These are phyloP conservation scores for Elaphurus davidianus DNA, from an alignment of 2,113 vertebrate genomes.

Conservation along the genomic window DNA sequence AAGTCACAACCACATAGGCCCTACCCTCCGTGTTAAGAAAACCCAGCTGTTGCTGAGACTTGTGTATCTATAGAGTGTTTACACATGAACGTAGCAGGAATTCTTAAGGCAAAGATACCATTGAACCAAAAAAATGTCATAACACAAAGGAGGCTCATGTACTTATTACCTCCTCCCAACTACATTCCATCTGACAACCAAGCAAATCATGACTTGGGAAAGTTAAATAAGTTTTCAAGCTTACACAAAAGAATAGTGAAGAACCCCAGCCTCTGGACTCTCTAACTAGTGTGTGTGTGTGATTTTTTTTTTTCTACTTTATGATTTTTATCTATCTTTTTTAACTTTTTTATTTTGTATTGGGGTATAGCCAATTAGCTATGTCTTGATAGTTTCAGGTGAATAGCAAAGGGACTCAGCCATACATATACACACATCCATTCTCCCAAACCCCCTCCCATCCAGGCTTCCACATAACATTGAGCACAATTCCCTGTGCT, in stretches of 20 bases:
- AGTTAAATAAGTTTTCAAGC: not conserved
- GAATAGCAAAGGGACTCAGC: not conserved
- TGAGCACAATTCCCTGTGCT: not conserved
- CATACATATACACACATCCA: not conserved
- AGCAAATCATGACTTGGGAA: not conserved
- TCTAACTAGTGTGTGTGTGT: not conserved
- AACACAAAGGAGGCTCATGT: not conserved
- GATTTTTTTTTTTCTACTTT: not conserved
- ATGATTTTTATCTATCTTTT: not conserved
- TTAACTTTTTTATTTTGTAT: not conserved
- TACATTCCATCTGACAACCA: not conserved
- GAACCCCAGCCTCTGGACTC: not conserved
- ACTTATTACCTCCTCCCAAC: not conserved
- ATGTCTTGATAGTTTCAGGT: not conserved
- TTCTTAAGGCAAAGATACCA: not conserved
- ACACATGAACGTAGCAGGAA: not conserved
- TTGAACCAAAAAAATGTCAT: not conserved
- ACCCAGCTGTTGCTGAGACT: not conserved
- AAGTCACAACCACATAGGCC: not conserved
- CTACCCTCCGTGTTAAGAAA: not conserved
- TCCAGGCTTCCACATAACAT: not conserved
- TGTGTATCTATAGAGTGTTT: not conserved
- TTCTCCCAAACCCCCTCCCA: not conserved
- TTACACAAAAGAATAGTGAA: not conserved
- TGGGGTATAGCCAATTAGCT: not conserved